Evolutionary conservation across 2,888 invertebrate genomes (phyloP).

Genomic region (Stratiomys singularior): DNA sequence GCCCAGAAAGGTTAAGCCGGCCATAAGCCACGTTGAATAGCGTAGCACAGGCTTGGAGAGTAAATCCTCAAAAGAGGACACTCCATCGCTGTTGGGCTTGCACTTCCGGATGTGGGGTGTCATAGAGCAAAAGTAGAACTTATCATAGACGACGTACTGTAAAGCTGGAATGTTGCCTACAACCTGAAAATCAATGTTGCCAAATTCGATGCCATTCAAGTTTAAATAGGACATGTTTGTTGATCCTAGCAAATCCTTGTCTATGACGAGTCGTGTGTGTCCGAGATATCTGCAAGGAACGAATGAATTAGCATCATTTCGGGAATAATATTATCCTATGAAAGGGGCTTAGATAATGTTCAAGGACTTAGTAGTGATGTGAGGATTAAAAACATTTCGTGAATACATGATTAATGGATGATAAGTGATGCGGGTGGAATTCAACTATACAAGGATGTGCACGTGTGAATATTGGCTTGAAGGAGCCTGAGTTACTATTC

Average conservation of each 20-base stretch:
- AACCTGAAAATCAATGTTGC: conserved; percentile 66
- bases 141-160: conserved; percentile 71
- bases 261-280: conserved; percentile 61
- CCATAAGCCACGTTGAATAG: conserved; percentile 73
- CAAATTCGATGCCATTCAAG: conserved; percentile 68
- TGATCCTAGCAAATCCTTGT: conserved; percentile 56
- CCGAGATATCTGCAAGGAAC: conserved; percentile 62
- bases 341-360: background rate
- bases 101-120: conserved; percentile 70
- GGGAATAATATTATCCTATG: background rate
- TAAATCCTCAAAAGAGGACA: conserved; percentile 72
- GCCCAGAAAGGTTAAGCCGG: conserved; percentile 70
- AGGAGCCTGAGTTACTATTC: no score
- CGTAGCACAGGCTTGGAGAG: conserved; percentile 70
- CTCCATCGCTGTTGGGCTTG: conserved; percentile 72
- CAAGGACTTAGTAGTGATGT: background rate
- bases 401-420: conserved; percentile 2
- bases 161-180: conserved; percentile 67
- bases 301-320: conserved; percentile 32
- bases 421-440: background rate
- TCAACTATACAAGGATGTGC: background rate
- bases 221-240: conserved; percentile 64
- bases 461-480: no score
- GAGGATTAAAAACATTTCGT: background rate
- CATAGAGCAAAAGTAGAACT: conserved; percentile 73